Evolutionary conservation across 2,888 invertebrate species (phyloP), one percentile per base, ranked within the genome.

Genomic region (Drosophila algonquin): DNA sequence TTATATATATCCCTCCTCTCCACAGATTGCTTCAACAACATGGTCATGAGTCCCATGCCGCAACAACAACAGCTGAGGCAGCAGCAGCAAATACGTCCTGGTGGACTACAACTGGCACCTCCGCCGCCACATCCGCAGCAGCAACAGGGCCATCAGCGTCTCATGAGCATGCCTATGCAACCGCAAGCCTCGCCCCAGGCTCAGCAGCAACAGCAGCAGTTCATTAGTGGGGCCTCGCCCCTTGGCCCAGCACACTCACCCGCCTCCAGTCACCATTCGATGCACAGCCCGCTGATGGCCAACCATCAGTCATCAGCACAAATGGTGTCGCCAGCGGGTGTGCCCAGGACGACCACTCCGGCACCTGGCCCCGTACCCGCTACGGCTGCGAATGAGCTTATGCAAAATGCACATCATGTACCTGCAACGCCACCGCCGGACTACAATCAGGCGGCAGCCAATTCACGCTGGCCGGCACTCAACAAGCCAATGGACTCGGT

Each of bases 401-500:
- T 81, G 82, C 85, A 80, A 78, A 64, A 76, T 73, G 59, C 81
- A 65, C 85, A 89, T 70, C 87, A 80, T 60, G 86, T 87, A 89
- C 86, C 86, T 87, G 86, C 80, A 75, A 63, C 85, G 55, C 90
- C 90, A 45, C 91, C 90, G 30, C 91, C 90, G 32, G 91, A 91
- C 61, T 90, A 90, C 62, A 89, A 89, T 73, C 90, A 90, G 79
- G 82, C 90, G 53, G 86, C 90, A 44, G 85, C 90, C 12, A 86
- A 83, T 57, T 93, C 89, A 92, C 94, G 81, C 75, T 94, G 77
- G 90, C 94, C 84, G 52, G 87, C 54, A 8, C 77, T 90, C 14
- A 90, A 81, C 90, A 94, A 70, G 92, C 94, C 83, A 89, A 94
- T 94, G 94, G 94, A 94, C 73, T 94, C 94, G 81, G 94, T 93